Conservation (phyloP, 2,113 vertebrate genomes). For the Muscicapa adusta region DNA sequence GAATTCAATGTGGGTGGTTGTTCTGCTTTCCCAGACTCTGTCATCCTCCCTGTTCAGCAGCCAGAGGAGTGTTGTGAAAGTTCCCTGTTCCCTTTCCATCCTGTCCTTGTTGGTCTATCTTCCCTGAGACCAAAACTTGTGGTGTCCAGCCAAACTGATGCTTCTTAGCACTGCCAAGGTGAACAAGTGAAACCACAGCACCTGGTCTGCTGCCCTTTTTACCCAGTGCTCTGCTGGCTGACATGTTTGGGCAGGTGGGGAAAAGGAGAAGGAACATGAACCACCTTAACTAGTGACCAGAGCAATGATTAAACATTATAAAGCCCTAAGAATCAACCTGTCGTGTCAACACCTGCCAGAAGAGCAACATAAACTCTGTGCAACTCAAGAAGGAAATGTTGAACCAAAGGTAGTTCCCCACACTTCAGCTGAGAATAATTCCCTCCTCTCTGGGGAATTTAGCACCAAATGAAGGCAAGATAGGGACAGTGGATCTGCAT, state of each 20-base stretch:
- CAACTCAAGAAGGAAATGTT: not conserved
- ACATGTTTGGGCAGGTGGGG: not conserved
- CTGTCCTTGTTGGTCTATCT: not conserved
- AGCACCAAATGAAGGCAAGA: not conserved
- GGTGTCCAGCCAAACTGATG: not conserved
- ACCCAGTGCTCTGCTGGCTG: rapidly evolving
- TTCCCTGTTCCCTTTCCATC: not conserved
- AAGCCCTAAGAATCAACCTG: not conserved
- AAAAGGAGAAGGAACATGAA: not conserved
- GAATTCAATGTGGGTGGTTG: constrained; percentile 2
- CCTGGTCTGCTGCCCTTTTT: not conserved
- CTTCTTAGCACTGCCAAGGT: not conserved
- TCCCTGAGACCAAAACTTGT: not conserved
- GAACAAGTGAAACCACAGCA: not conserved
- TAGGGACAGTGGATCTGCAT: not conserved
- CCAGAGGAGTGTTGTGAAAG: not conserved
- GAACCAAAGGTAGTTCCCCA: not conserved
- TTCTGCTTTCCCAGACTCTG: not conserved
- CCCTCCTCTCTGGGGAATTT: not conserved
- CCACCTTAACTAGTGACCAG: not conserved
- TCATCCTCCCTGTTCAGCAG: not conserved
- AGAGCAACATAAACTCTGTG: not conserved
- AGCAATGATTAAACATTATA: not conserved
- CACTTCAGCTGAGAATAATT: not conserved
- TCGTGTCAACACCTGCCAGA: not conserved